Conservation (phyloP, 2,113 vertebrate genomes). For the Parotia lawesii region DNA sequence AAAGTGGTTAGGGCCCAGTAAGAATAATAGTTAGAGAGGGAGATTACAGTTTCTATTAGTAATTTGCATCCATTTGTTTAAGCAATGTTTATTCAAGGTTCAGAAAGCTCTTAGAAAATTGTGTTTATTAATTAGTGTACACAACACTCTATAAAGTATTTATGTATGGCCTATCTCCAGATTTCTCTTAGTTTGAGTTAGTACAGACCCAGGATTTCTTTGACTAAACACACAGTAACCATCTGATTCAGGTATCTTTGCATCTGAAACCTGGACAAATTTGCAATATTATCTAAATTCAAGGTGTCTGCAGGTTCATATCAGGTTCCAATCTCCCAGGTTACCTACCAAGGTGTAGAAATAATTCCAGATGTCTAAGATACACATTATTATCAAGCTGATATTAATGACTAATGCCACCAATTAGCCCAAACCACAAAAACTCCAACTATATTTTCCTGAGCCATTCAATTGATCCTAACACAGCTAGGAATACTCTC, state of each 20-base stretch:
- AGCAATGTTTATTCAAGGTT: conserved; percentile 32
- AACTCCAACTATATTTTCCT: neutral
- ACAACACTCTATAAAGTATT: conserved; percentile 35
- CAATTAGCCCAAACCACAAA: neutral
- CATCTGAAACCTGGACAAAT: neutral
- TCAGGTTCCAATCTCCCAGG: neutral
- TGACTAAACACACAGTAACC: neutral
- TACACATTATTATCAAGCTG: neutral
- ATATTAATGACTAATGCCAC: neutral
- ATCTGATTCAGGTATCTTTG: neutral
- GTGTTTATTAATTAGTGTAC: conserved; percentile 51
- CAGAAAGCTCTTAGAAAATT: conserved; percentile 33
- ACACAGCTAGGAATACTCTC: neutral
- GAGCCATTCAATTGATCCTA: neutral
- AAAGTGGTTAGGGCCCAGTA: neutral
- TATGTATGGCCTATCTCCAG: neutral
- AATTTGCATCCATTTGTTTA: conserved; percentile 36
- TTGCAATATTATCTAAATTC: neutral
- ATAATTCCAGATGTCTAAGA: neutral
- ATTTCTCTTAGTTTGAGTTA: neutral
- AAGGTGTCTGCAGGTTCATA: neutral
- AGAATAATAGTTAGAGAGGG: neutral
- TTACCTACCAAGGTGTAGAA: neutral
- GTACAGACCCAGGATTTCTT: neutral
- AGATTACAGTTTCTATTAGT: conserved; percentile 57